phyloP scores from a whole-genome alignment of 2,113 vertebrate genomes.

The Grus americana region DNA sequence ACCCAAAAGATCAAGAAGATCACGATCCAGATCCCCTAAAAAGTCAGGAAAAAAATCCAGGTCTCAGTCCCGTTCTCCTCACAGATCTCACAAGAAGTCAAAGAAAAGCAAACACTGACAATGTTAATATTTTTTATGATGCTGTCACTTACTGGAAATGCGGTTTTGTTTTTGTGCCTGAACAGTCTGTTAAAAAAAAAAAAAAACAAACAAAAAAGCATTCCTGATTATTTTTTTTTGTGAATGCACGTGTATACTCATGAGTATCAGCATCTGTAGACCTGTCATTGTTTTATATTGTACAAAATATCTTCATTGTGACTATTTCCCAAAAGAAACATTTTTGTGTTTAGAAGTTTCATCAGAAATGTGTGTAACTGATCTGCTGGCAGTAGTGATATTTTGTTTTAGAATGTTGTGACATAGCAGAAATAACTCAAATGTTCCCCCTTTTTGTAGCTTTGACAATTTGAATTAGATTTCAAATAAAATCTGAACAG shows the following conservation, averaged over 20 bases:
- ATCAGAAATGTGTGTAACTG: constrained; percentile 82
- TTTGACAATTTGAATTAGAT: constrained; percentile 85
- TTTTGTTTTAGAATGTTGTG: constrained; percentile 85
- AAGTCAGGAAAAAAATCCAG: constrained; percentile 97
- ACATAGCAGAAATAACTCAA: constrained; percentile 78
- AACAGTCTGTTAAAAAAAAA: constrained; percentile 78
- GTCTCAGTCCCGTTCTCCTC: constrained; percentile 94
- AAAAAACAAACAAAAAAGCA: constrained; percentile 80
- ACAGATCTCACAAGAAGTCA: constrained; percentile 99
- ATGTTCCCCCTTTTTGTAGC: constrained; percentile 83
- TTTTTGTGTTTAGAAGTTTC: constrained; percentile 82
- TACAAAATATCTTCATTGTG: constrained; percentile 83
- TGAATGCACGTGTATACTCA: constrained; percentile 85
- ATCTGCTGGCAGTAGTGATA: constrained; percentile 83
- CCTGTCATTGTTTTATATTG: constrained; percentile 86
- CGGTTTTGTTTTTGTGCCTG: constrained; percentile 86
- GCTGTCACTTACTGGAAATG: constrained; percentile 84
- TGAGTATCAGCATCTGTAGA: constrained; percentile 81
- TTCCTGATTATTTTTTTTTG: constrained; percentile 76
- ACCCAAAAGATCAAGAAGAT: constrained; percentile 92
- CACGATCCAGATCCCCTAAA: constrained; percentile 94
- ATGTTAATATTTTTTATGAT: constrained; percentile 74
- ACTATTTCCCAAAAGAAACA: constrained; percentile 76
- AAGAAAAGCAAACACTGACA: constrained; percentile 99
- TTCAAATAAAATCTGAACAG: constrained; percentile 88